Evolutionary conservation across 2,113 vertebrate genomes (phyloP).

Genomic region (Isurus oxyrinchus): DNA sequence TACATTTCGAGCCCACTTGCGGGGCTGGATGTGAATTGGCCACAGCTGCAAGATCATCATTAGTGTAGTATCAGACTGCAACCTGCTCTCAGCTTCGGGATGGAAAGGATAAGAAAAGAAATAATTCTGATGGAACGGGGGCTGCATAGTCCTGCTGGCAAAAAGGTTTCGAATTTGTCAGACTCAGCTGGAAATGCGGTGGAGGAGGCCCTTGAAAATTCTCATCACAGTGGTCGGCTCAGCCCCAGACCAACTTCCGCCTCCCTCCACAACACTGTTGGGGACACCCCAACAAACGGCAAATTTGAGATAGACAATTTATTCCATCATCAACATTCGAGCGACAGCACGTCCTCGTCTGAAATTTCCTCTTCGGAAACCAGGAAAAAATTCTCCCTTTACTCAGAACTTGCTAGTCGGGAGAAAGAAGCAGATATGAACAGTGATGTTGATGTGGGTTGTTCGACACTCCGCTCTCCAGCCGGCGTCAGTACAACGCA

Average conservation of each 20-base stretch:
- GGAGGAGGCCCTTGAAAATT: slow-evolving; percentile 98
- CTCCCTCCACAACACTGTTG: slow-evolving; percentile 82
- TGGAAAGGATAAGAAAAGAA: slow-evolving; percentile 99
- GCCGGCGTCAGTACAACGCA: slow-evolving; percentile 65
- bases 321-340: slow-evolving; percentile 75
- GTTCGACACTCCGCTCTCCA: slow-evolving; percentile 86
- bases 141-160: slow-evolving; percentile 91
- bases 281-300: slow-evolving; percentile 85
- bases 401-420: slow-evolving; percentile 75
- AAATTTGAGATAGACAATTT: slow-evolving; percentile 98
- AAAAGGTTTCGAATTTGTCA: slow-evolving; percentile 81
- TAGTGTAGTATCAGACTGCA: slow-evolving; percentile 74
- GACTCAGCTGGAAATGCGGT: slow-evolving; percentile 88
- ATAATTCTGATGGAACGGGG: slow-evolving; percentile 99
- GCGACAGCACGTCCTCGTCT: slow-evolving; percentile 71
- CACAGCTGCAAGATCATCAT: slow-evolving; percentile 77
- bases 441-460: slow-evolving; percentile 98
- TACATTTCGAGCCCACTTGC: slow-evolving; percentile 70
- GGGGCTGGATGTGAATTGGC: slow-evolving; percentile 89
- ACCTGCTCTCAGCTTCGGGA: slow-evolving; percentile 81
- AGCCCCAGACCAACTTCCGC: slow-evolving; percentile 91
- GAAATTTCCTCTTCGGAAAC: slow-evolving; percentile 83
- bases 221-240: slow-evolving; percentile 88
- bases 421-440: slow-evolving; percentile 86
- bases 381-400: slow-evolving; percentile 88